Evolutionary conservation across 2,888 invertebrate species (phyloP).

Genomic region (Chironomus tentans): DNA sequence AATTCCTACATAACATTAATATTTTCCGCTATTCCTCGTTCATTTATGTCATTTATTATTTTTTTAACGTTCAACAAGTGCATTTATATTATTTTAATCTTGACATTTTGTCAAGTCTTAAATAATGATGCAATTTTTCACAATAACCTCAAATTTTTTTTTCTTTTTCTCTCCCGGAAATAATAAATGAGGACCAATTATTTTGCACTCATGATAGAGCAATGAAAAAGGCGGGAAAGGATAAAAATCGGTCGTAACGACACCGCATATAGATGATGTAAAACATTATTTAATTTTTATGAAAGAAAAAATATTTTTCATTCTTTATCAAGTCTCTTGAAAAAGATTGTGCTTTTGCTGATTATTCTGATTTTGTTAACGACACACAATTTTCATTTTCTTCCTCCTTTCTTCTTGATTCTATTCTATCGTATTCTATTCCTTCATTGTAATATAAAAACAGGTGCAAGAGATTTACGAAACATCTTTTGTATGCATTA

Average conservation of each 20-base stretch:
- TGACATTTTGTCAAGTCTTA: conserved; percentile 23
- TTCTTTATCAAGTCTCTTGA: neutral
- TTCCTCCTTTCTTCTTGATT: no score
- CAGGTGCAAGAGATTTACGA: neutral
- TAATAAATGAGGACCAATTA: neutral
- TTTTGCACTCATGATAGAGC: neutral
- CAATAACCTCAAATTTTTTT: conserved; percentile 2
- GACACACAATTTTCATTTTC: neutral
- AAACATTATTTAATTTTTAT: neutral
- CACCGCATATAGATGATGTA: neutral
- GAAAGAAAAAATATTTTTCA: neutral
- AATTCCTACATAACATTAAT: neutral
- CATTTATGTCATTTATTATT: conserved; percentile 18
- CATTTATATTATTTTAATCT: conserved; percentile 20
- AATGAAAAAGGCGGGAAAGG: neutral
- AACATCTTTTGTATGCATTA: neutral
- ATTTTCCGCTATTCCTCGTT: conserved; percentile 14
- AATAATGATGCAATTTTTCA: conserved; percentile 24
- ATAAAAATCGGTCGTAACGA: neutral
- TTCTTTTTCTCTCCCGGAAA: neutral
- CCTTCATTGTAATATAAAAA: neutral
- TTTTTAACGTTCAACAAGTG: conserved; percentile 19
- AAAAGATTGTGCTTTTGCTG: neutral
- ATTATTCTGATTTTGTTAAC: neutral
- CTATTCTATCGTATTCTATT: no score